phyloP scores from a whole-genome alignment of 2,113 vertebrate species.

The Grammomys surdaster region DNA sequence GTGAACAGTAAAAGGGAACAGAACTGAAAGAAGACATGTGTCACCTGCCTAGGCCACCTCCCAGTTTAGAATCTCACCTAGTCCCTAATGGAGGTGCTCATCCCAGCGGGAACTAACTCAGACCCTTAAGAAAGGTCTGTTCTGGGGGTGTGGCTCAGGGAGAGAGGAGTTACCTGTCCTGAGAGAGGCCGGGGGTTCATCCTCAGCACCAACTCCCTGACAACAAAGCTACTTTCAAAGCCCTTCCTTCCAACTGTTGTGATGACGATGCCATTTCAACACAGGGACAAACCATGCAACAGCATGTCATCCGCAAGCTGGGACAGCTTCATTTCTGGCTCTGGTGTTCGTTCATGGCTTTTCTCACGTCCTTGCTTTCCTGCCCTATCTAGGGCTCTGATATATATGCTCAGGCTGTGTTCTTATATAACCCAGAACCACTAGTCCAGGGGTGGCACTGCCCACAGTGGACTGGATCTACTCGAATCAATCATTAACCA shows the following conservation, averaged over 20 bases:
- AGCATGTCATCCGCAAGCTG: fast-evolving
- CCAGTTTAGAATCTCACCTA: not conserved
- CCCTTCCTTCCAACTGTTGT: no score
- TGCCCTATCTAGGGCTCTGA: fast-evolving
- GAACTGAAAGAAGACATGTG: not conserved
- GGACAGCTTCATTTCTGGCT: not conserved
- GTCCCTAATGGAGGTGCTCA: not conserved
- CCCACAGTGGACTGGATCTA: not conserved
- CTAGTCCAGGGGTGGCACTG: not conserved
- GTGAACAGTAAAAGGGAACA: not conserved
- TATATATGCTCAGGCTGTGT: not conserved
- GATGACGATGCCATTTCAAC: not conserved
- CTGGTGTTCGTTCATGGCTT: not conserved
- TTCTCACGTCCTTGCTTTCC: not conserved
- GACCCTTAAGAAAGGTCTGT: not conserved
- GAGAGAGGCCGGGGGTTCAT: no score
- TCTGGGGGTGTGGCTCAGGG: not conserved
- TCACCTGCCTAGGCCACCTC: not conserved
- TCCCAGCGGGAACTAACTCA: not conserved
- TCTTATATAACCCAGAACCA: not conserved
- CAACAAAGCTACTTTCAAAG: not conserved
- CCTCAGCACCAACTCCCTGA: not conserved
- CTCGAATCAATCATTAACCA: not conserved
- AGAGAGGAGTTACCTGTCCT: not conserved
- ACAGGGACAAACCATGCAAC: not conserved